phyloP scores from a whole-genome alignment of 53 echinoderm and acorn worm genomes.

The Antedon mediterranea region DNA sequence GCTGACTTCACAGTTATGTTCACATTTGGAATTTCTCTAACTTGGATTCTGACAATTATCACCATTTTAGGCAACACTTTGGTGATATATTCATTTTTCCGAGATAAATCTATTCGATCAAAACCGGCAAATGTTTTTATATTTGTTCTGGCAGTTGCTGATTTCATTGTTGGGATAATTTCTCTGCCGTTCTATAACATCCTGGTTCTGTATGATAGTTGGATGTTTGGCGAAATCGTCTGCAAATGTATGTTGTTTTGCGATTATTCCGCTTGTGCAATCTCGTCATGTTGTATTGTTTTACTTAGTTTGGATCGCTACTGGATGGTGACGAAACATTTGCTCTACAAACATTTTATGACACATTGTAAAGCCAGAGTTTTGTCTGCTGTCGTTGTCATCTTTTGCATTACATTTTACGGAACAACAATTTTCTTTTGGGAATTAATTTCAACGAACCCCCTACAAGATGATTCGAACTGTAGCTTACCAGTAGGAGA shows the following conservation, averaged over 20 bases:
- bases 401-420: background rate
- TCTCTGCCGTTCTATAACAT: constrained; percentile 26
- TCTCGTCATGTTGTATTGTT: constrained; percentile 20
- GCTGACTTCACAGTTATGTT: no score
- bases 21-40: background rate
- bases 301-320: constrained; percentile 30
- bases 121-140: constrained; percentile 34
- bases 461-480: background rate
- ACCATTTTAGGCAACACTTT: constrained; percentile 29
- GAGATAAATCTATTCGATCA: constrained; percentile 9
- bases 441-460: background rate
- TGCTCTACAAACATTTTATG: background rate
- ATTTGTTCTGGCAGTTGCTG: constrained; percentile 23
- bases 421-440: background rate
- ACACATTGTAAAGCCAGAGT: background rate
- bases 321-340: constrained; percentile 17
- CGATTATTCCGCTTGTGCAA: constrained; percentile 32
- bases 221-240: constrained; percentile 26
- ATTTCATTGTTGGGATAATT: constrained; percentile 22
- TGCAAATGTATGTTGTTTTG: constrained; percentile 24
- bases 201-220: constrained; percentile 4
- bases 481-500: background rate
- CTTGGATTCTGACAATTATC: constrained; percentile 17
- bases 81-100: constrained; percentile 14
- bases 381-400: background rate